Base-by-base conservation (phyloP, 2,888 invertebrate genomes). In the Dorcus parallelipipedus region DNA sequence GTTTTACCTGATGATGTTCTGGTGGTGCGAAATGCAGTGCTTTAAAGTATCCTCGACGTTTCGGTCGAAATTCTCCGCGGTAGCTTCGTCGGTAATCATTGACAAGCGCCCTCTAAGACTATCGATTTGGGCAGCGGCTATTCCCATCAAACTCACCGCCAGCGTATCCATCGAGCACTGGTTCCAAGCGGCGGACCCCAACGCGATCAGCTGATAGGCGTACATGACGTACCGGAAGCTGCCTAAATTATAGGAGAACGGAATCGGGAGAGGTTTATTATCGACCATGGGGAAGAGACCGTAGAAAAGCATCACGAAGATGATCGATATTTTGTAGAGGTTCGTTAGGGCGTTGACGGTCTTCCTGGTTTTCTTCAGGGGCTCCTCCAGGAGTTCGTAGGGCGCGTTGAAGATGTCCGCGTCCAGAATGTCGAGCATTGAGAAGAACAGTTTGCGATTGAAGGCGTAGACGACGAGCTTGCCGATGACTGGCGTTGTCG, bases 111-210 rank as follows among this genome's bases (percentile, higher is more conserved):
- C 38, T 4, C 43, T 39, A 38, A 60, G 47, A 8, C 42, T 53
- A 40, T 56, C 54, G 20, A 57, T 50, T 47, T 54, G 26, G 2
- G 58, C 57, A 9, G 42, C 42, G 38, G 43, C 48, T 14, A 60
- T 9, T 26, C 50, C 40, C 53, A 60, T 49, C 26, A 56, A 14
- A 43, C 48, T 45, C 10, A 49, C 47, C 9, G 20, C 48, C 6
- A 60, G 41, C 14, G 52, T 41, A 49, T 60, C 60, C 20, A 49
- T 38, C 38, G 43, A 38, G 8, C 40, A 53, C 5, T 42, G 10
- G 26, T 59, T 59, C 56, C 56, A 59, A 8, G 48, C 56, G 20
- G 17, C 38, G 14, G n/a, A 3, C 9, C 33, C 9, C 8, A 53
- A 10, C 8, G 33, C 26, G 2, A 40, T 9, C 9, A 60, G 38